Conservation (phyloP, 2,888 invertebrate genomes). For the Lycaena phlaeas region DNA sequence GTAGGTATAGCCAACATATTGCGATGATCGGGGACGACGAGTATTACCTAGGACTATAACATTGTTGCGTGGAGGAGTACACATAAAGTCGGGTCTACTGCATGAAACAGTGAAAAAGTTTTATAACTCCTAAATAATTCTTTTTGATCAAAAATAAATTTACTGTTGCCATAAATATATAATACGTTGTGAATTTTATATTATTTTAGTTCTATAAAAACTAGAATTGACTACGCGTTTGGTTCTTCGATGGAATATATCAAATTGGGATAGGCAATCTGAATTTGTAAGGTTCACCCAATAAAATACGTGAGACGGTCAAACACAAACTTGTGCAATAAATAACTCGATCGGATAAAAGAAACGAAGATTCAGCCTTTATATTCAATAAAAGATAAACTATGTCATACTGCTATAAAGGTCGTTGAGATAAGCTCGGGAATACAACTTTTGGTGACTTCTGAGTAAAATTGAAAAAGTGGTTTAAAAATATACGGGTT, state of each 20-base stretch:
- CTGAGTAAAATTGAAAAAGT: neutral
- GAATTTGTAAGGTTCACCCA: constrained; percentile 65
- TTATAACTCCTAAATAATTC: no score
- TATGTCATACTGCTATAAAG: constrained; percentile 38
- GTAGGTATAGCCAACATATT: no score
- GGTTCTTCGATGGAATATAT: constrained; percentile 28
- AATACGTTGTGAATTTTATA: constrained; percentile 2
- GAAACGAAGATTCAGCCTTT: constrained; percentile 63
- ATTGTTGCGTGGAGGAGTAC: no score
- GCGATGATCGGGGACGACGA: no score
- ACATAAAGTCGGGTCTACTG: no score
- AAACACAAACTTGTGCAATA: constrained; percentile 70
- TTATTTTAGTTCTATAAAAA: neutral
- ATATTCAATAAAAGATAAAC: constrained; percentile 69
- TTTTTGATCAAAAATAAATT: no score
- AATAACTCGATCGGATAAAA: constrained; percentile 69
- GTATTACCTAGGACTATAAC: no score
- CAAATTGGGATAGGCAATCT: constrained; percentile 69
- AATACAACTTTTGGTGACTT: neutral
- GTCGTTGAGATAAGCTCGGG: neutral
- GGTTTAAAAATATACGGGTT: no score
- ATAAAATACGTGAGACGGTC: constrained; percentile 72
- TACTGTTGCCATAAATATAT: neutral
- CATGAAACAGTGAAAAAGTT: no score
- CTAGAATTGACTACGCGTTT: neutral